These are phyloP conservation scores for Pungitius pungitius DNA, from an alignment of 2,113 vertebrate species.

Conservation along the genomic window DNA sequence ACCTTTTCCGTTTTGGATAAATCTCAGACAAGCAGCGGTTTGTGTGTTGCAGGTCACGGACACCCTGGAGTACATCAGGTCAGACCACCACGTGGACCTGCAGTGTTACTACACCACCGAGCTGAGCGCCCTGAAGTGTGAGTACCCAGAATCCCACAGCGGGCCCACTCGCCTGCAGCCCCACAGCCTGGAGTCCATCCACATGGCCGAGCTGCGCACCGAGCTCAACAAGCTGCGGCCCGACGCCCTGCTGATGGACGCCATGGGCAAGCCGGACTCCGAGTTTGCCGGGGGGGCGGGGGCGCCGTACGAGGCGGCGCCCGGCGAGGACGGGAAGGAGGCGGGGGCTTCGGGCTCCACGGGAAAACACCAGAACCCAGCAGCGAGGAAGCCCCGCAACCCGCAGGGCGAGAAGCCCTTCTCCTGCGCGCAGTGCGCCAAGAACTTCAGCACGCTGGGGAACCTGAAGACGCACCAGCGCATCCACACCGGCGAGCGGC, in stretches of 20 bases:
- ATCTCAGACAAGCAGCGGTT: background rate
- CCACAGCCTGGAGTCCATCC: conserved; percentile 83
- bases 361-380: conserved; percentile 62
- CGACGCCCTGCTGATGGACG: conserved; percentile 71
- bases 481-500: conserved; percentile 83
- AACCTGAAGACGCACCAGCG: conserved; percentile 85
- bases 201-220: conserved; percentile 83
- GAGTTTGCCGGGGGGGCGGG: conserved; percentile 62
- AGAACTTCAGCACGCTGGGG: conserved; percentile 83
- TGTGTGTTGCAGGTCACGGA: conserved; percentile 73
- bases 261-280: conserved; percentile 70
- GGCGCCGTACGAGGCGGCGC: conserved; percentile 60
- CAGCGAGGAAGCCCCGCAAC: conserved; percentile 79
- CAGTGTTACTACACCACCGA: conserved; percentile 82
- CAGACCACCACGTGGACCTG: conserved; percentile 81
- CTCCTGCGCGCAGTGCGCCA: conserved; percentile 82
- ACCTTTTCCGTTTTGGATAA: no score
- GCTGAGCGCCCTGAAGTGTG: conserved; percentile 68
- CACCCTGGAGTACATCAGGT: conserved; percentile 83
- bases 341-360: background rate
- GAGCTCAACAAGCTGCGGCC: conserved; percentile 84
- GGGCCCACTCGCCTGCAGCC: conserved; percentile 69
- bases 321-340: background rate
- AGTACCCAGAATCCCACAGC: conserved; percentile 69
- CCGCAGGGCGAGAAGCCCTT: conserved; percentile 79